Evolutionary conservation across 1,140 invertebrate species (phyloP), one percentile per base, ranked within the genome.

Genomic region (Drosophila orena): DNA sequence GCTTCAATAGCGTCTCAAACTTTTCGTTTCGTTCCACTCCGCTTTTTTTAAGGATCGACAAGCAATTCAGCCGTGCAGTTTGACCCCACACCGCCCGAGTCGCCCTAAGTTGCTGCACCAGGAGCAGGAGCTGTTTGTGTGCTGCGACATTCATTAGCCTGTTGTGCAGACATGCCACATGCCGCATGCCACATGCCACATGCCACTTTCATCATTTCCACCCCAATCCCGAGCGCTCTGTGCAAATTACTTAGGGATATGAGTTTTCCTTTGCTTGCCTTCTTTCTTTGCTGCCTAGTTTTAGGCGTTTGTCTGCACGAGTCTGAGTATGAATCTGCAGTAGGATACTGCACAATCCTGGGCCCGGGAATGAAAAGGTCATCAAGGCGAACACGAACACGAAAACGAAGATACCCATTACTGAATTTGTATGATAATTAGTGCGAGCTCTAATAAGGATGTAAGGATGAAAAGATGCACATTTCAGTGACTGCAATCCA

Each of bases 1-100:
- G 66, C 78, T 75, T 85, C 81, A 86, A 77, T 77, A 53, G 79
- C 73, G 24, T 61, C 81, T 81, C 81, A 70, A 88, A 86, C 81
- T 85, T 86, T 86, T 66, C 68, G 47, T 86, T 78, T 85, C 77
- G 46, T 44, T 68, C 35, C 11, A 15, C n/a, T 62, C 12, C 43
- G 50, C 62, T 77, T 46, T 77, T 77, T 78, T 77, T 74, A 70
- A 81, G 79, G 78, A 81, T 81, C 81, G 78, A 77, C 73, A 81
- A 77, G 80, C 69, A 76, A 80, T 66, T 79, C 43, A 37, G 55
- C 52, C 50, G 34, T 59, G 55, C 65, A 71, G 37, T 22, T 61
- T 60, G 38, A 50, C 40, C 64, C 10, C 38, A 69, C 35, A 46
- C 66, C 40, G 14, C 46, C 40, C 22, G 50, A 27, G 22, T 27